A percentile compares a stretch with the other conserved stretches of the same genome.
These are phyloP conservation scores for Papilio dardanus DNA, from an alignment of 1,140 invertebrate genomes.

Conservation along the genomic window DNA sequence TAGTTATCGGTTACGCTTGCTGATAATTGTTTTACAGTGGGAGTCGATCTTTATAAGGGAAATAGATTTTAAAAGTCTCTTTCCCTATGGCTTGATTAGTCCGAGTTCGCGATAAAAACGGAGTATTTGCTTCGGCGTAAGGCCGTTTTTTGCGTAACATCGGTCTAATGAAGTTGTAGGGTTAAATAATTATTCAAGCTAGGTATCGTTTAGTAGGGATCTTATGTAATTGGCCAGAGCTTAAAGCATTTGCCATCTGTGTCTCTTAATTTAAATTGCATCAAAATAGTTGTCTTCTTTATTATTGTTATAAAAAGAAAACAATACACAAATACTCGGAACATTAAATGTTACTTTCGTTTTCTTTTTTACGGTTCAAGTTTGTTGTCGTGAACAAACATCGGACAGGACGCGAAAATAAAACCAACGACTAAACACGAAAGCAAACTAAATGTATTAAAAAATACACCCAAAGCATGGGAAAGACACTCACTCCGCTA, in stretches of 20 bases:
- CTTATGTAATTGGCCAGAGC: background rate
- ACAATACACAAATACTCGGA: slow-evolving; percentile 45
- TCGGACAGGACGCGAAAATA: slow-evolving; percentile 64
- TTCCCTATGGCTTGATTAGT: no score
- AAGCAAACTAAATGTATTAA: slow-evolving; percentile 64
- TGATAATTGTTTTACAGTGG: background rate
- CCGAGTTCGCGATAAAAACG: no score
- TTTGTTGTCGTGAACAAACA: slow-evolving; percentile 56
- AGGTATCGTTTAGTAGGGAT: background rate
- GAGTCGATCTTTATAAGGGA: background rate
- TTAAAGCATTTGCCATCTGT: background rate
- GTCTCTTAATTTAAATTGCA: background rate
- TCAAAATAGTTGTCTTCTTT: slow-evolving; percentile 36
- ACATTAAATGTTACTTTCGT: slow-evolving; percentile 65
- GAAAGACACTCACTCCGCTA: slow-evolving; percentile 52
- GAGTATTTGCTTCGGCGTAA: no score
- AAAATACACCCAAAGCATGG: slow-evolving; percentile 51
- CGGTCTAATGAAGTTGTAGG: no score
- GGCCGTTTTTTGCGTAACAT: no score
- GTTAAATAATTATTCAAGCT: no score
- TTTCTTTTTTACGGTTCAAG: slow-evolving; percentile 62
- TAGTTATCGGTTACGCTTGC: background rate
- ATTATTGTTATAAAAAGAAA: slow-evolving; percentile 49
- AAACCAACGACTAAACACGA: slow-evolving; percentile 62
- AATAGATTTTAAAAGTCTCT: no score